Evolutionary conservation across 92 coral and sea anemone species (phyloP).

Genomic region (Zoanthus solanderi): DNA sequence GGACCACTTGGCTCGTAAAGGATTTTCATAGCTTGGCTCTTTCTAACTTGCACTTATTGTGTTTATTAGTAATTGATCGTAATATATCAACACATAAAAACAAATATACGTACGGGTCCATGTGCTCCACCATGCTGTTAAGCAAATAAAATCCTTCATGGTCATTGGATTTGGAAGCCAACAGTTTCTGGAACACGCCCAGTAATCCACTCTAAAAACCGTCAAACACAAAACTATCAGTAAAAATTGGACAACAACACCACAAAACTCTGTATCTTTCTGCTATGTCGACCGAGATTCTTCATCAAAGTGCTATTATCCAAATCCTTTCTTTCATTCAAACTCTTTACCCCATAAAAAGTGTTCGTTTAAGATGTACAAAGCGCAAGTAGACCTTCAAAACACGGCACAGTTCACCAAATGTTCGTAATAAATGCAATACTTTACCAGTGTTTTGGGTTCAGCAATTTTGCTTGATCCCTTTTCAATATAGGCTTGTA

Average conservation of each 20-base stretch:
- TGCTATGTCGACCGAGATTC: no score
- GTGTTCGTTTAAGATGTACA: neutral
- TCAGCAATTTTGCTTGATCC: constrained; percentile 83
- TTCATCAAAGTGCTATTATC: no score
- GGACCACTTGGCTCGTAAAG: no score
- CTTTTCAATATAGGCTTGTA: constrained; percentile 94
- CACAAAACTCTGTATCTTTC: no score
- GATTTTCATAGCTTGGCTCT: no score
- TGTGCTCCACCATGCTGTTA: constrained; percentile 90
- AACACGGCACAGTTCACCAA: neutral
- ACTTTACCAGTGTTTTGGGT: constrained; percentile 78
- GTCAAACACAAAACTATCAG: neutral
- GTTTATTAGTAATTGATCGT: no score
- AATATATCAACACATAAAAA: no score
- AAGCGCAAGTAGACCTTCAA: neutral
- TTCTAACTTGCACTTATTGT: no score
- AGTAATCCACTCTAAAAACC: constrained; percentile 79
- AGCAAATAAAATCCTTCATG: constrained; percentile 96
- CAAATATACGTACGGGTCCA: constrained; percentile 81
- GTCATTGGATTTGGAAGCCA: constrained; percentile 95
- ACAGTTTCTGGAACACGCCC: constrained; percentile 95
- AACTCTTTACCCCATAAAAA: no score
- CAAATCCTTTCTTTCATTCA: no score
- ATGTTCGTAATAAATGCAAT: neutral
- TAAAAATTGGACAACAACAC: no score